Evolutionary conservation across 1,140 invertebrate genomes (phyloP).

Genomic region (Lasaia peninsularis): DNA sequence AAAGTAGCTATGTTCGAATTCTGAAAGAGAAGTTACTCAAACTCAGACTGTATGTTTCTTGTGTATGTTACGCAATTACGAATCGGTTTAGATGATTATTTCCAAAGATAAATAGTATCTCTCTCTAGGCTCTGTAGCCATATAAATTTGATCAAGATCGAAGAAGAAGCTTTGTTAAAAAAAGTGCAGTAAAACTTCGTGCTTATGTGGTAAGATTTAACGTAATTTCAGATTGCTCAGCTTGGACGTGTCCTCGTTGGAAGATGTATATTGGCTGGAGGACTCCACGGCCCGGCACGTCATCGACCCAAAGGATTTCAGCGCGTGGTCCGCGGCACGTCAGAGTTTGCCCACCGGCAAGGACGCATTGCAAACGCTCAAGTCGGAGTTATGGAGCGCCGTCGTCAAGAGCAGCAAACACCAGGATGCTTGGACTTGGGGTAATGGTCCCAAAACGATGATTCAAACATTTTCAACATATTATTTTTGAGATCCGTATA

Average conservation of each 20-base stretch:
- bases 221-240: slow-evolving; percentile 81
- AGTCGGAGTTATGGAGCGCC: slow-evolving; percentile 90
- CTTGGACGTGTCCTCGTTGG: slow-evolving; percentile 88
- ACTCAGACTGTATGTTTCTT: too few species aligned
- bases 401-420: slow-evolving; percentile 92
- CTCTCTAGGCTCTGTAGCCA: too few species aligned
- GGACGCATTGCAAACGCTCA: slow-evolving; percentile 85
- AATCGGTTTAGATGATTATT: too few species aligned
- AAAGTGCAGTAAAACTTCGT: too few species aligned
- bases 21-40: too few species aligned
- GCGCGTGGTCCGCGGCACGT: slow-evolving; percentile 86
- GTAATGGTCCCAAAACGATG: slow-evolving; percentile 57
- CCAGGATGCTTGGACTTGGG: slow-evolving; percentile 93
- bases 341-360: slow-evolving; percentile 89
- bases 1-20: too few species aligned
- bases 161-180: too few species aligned
- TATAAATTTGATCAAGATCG: too few species aligned
- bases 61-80: too few species aligned
- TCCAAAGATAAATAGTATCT: too few species aligned
- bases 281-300: slow-evolving; percentile 85
- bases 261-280: slow-evolving; percentile 93
- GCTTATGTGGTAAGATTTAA: background rate
- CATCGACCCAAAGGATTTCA: slow-evolving; percentile 86
- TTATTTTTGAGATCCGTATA: too few species aligned
- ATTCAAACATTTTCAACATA: background rate